Percentiles rank a stretch among this genome's conserved stretches.
phyloP scores from a whole-genome alignment of 2,113 vertebrate species.

The Pelecanoides urinatrix region DNA sequence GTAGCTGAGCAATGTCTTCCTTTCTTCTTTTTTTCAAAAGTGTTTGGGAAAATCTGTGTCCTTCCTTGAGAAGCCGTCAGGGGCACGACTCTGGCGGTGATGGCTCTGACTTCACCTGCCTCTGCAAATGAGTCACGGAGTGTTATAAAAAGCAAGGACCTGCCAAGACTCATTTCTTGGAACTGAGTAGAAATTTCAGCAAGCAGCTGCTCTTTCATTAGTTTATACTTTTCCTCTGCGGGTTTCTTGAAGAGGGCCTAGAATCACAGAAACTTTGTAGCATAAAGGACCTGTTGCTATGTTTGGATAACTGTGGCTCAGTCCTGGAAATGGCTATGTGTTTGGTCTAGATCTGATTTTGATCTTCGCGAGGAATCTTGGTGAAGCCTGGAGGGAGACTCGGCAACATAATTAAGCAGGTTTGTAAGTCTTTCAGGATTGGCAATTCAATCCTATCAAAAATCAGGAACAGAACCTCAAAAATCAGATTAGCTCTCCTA shows the following conservation, averaged over 20 bases:
- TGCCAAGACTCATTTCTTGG: conserved; percentile 33
- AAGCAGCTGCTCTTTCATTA: not conserved
- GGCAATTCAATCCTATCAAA: not conserved
- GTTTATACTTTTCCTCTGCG: not conserved
- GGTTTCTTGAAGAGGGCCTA: not conserved
- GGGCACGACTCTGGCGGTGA: not conserved
- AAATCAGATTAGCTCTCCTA: not conserved
- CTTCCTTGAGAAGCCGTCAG: not conserved
- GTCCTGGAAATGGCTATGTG: not conserved
- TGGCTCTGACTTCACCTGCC: conserved; percentile 42
- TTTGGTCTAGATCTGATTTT: not conserved
- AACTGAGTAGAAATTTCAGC: conserved; percentile 3
- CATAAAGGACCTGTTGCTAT: not conserved
- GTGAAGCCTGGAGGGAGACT: not conserved
- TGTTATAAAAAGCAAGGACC: conserved; percentile 13
- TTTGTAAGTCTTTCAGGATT: not conserved
- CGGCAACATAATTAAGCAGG: not conserved
- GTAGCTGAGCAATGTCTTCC: not conserved
- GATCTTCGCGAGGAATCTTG: not conserved
- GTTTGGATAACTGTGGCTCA: not conserved
- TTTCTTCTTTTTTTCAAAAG: not conserved
- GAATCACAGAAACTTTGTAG: not conserved
- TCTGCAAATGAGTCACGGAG: conserved; percentile 8
- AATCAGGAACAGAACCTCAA: not conserved
- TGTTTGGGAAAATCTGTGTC: not conserved